phyloP scores from a whole-genome alignment of 1,140 invertebrate genomes.

The Callitettix versicolor region DNA sequence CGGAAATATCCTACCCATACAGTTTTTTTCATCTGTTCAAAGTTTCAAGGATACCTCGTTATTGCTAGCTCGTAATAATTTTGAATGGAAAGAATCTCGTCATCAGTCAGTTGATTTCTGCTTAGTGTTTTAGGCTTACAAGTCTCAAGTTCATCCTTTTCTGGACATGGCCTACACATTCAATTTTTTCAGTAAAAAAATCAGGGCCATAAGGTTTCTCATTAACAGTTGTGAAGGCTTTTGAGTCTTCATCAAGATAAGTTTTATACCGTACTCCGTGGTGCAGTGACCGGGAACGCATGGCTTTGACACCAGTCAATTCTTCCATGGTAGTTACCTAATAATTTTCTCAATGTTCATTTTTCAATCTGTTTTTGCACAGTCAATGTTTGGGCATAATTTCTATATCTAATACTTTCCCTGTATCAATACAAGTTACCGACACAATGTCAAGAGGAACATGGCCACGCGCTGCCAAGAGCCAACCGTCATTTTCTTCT shows the following conservation, averaged over 20 bases:
- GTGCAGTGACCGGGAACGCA: constrained; percentile 15
- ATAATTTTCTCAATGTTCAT: constrained; percentile 15
- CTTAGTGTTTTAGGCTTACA: constrained; percentile 17
- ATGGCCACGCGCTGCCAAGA: too few species aligned
- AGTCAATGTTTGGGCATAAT: constrained; percentile 19
- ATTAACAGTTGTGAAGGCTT: constrained; percentile 8
- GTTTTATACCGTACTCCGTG: constrained; percentile 19
- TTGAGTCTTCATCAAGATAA: constrained; percentile 24
- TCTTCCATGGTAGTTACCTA: constrained; percentile 22
- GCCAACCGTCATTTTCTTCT: too few species aligned
- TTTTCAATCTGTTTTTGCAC: constrained; percentile 10
- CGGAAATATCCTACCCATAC: constrained; percentile 10
- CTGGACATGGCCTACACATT: constrained; percentile 24
- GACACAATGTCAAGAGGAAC: too few species aligned
- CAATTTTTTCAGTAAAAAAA: constrained; percentile 22
- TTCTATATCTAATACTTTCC: constrained; percentile 17
- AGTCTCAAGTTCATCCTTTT: constrained; percentile 25
- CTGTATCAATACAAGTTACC: constrained; percentile 1
- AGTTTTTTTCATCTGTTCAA: constrained; percentile 5
- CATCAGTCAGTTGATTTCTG: constrained; percentile 18
- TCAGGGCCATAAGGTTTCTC: constrained; percentile 22
- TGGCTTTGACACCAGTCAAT: constrained; percentile 4
- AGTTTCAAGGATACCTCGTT: neutral
- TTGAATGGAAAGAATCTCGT: constrained; percentile 4
- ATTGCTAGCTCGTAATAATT: constrained; percentile 9